phyloP scores from a whole-genome alignment of 2,113 vertebrate species.

The Setophaga coronata region DNA sequence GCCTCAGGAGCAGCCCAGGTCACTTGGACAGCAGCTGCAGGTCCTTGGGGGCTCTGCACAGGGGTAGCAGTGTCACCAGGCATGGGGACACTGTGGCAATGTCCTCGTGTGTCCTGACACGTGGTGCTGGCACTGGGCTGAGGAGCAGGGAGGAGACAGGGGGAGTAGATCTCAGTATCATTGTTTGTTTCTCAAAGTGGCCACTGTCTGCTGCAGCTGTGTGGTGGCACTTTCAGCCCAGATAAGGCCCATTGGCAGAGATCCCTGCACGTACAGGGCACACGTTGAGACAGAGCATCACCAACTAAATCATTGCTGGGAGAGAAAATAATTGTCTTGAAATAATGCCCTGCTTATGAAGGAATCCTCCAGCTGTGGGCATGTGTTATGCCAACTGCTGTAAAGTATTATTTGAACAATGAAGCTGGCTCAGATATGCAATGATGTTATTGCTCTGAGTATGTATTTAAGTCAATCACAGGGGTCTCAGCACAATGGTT shows the following conservation, averaged over 20 bases:
- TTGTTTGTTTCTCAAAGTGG: slow-evolving; percentile 51
- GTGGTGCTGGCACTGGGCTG: neutral
- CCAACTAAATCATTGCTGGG: slow-evolving; percentile 15
- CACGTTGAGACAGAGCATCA: neutral
- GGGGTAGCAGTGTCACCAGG: neutral
- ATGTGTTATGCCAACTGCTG: neutral
- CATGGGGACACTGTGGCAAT: neutral
- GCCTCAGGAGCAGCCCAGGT: neutral
- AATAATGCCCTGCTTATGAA: slow-evolving; percentile 46
- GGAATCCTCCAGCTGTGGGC: slow-evolving; percentile 38
- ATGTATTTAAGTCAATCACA: neutral
- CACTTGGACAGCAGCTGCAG: neutral
- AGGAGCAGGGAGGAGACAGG: neutral
- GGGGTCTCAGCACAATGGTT: neutral
- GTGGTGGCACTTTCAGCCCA: neutral
- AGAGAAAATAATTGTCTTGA: slow-evolving; percentile 40
- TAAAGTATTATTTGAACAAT: slow-evolving; percentile 16
- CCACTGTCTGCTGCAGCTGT: slow-evolving; percentile 49
- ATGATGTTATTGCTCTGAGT: slow-evolving; percentile 18
- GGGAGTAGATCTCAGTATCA: neutral
- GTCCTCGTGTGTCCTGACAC: neutral
- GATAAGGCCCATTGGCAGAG: neutral
- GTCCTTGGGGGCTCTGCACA: neutral
- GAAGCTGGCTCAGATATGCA: neutral
- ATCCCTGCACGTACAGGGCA: slow-evolving; percentile 6